Base-by-base conservation (phyloP, 2,113 vertebrate species). In the Lota lota region DNA sequence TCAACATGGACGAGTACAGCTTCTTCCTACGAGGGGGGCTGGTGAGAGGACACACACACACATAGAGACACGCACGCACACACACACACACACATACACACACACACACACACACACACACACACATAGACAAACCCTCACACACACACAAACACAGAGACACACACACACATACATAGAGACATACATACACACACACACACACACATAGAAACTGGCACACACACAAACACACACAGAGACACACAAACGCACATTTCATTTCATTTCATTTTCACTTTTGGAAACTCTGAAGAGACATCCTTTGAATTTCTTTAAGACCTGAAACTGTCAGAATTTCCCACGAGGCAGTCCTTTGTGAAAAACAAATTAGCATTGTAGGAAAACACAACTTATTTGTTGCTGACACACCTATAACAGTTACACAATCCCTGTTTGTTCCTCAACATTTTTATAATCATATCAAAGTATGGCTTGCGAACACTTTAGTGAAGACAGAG, bases 21-120 rank as follows among this genome's bases (percentile, higher is more conserved):
- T 95, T 96, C 88, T 95, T 96, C 62, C 91, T 97, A 14, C 88
- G 93, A 0, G 94, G 95, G 28, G 95, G 95, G 12, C 84, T 95
- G 79, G 95, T 96, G 81, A 94, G 95, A 17, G 16, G 74, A 28
- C 63, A 68, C 50, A 66, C 5, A 66, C 63, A 64, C 61, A 47
- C 62, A 63, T 17, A 63, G 16, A 47, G 22, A 64, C 51, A 66
- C 40, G 20, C 33, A 40, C 62, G 59, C 22, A 62, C 14, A 65
- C 22, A 66, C 21, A 72, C 15, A 54, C 59, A 19, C n/a, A 47
- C 11, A 8, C 7, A 47, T 47, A 47, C 3, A 8, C 40, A 47
- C 40, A 47, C 40, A 47, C 40, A 5, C 36, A 14, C 7, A 47
- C 40, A 47, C 40, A 14, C 40, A 0, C 10, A 14, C 7, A 47